Conservation (phyloP, 2,113 vertebrate species). For the Sporophila hypoxantha region DNA sequence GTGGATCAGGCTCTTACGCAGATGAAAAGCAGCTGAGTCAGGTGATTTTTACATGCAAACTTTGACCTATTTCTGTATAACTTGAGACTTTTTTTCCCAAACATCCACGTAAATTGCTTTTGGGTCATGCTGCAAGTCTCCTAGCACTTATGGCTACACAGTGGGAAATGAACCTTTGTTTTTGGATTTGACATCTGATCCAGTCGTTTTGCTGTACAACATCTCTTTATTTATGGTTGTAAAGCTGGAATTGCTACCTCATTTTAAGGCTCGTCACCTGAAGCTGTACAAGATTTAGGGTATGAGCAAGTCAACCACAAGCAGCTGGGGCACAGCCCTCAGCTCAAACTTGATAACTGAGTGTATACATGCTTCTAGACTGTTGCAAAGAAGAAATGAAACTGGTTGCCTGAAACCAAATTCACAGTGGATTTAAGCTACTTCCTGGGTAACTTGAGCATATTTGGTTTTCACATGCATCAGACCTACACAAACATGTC, state of each 20-base stretch:
- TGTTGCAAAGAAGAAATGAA: background rate
- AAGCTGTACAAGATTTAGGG: background rate
- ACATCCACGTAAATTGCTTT: background rate
- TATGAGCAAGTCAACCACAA: background rate
- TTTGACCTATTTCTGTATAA: background rate
- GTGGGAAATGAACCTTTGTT: background rate
- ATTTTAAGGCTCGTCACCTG: background rate
- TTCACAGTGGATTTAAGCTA: background rate
- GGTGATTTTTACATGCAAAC: background rate
- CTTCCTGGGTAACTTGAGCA: slow-evolving; percentile 1
- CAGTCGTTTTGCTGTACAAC: background rate
- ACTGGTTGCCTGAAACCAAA: background rate
- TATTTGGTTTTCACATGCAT: slow-evolving; percentile 3
- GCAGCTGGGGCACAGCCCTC: background rate
- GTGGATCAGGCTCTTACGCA: background rate
- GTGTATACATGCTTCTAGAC: background rate
- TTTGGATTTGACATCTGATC: background rate
- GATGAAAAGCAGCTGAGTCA: background rate
- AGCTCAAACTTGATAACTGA: background rate
- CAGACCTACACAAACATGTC: background rate
- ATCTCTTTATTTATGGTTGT: background rate
- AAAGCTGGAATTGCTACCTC: background rate
- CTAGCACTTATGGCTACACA: background rate
- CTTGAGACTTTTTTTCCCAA: background rate
- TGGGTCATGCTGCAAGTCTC: background rate